Base-by-base conservation (phyloP, 92 coral and sea anemone species). In the Zoanthus solanderi region DNA sequence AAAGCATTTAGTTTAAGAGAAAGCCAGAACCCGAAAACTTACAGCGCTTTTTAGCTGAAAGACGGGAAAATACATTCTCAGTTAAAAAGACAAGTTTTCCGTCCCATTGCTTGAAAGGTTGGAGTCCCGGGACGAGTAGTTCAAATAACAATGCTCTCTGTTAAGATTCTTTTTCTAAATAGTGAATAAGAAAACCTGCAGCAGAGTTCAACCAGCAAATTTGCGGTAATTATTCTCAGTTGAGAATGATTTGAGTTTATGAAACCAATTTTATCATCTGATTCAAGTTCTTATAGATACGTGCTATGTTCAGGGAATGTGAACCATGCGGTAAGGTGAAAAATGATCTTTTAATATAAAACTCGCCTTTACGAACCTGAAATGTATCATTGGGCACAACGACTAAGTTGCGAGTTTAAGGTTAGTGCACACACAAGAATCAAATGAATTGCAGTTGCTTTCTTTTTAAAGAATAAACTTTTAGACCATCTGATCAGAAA, bases 381-480 rank as follows among this genome's bases (percentile, higher is more conserved):
- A 81, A 65, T 81, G 58, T 56, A 81, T 29, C 85, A 42, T 66
- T 81, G 85, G 65, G 85, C 85, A 46, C 75, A 66, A 11, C 45
- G 58, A 28, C 10, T 37, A 1, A 3, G 9, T 30, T 10, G 28
- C 85, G 47, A 67, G 29, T 18, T 65, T 29, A 30, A 4, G 28
- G 74, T 7, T 45, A 81, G 50, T 66, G 44, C 45, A 45, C 13
- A 13, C 85, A 30, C 68, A 65, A 46, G n/a, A 63, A 28, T 47
- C 45, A 67, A 11, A 7, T 61, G 23, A 9, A 29, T 28, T 81
- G 14, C 5, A 81, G 60, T 52, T 42, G 12, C 60, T 11, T 11
- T 81, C 7, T 44, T 65, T 81, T 54, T 47, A 15, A 42, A 45
- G 28, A 42, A 23, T 65, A 42, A 65, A 12, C 31, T 30, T 81